Conservation (phyloP, 2,797 vertebrate genomes). For the Sciaenops ocellatus region DNA sequence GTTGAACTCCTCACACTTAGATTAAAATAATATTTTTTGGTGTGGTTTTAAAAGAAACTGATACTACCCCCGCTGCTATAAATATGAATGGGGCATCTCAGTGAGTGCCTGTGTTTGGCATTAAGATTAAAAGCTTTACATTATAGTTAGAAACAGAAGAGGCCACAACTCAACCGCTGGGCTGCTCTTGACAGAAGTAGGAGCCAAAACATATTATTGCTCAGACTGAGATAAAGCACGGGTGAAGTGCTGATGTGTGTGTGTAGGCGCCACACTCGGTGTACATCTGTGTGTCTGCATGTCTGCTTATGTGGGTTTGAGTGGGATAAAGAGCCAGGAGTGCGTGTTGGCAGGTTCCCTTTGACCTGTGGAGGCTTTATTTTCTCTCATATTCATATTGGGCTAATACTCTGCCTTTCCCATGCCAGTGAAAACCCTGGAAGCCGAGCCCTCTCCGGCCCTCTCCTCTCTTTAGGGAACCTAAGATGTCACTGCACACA, state of each 20-base stretch:
- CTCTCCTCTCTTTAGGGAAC: slow-evolving; percentile 79
- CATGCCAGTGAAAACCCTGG: slow-evolving; percentile 79
- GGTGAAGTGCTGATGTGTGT: slow-evolving; percentile 14
- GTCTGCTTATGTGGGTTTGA: slow-evolving; percentile 59
- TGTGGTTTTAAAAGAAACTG: slow-evolving; percentile 44
- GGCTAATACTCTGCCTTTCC: slow-evolving; percentile 76
- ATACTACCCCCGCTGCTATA: slow-evolving; percentile 40
- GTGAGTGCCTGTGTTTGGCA: slow-evolving; percentile 63
- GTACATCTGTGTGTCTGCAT: slow-evolving; percentile 16
- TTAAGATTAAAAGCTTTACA: slow-evolving; percentile 63
- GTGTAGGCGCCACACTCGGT: slow-evolving; percentile 18
- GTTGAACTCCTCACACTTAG: not conserved
- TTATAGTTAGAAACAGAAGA: slow-evolving; percentile 44
- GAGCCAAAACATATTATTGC: slow-evolving; percentile 56
- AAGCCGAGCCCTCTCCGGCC: slow-evolving; percentile 66
- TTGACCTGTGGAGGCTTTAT: slow-evolving; percentile 79
- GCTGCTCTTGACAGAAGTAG: slow-evolving; percentile 50
- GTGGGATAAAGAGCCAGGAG: slow-evolving; percentile 67
- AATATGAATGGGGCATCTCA: slow-evolving; percentile 51
- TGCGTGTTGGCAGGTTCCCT: slow-evolving; percentile 75
- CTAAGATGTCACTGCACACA: slow-evolving; percentile 81
- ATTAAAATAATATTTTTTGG: slow-evolving; percentile 44
- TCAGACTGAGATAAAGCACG: slow-evolving; percentile 61
- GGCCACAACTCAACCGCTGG: slow-evolving; percentile 45
- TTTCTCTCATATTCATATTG: slow-evolving; percentile 79